Conservation (phyloP, 2,797 vertebrate genomes). For the Carduelis carduelis region DNA sequence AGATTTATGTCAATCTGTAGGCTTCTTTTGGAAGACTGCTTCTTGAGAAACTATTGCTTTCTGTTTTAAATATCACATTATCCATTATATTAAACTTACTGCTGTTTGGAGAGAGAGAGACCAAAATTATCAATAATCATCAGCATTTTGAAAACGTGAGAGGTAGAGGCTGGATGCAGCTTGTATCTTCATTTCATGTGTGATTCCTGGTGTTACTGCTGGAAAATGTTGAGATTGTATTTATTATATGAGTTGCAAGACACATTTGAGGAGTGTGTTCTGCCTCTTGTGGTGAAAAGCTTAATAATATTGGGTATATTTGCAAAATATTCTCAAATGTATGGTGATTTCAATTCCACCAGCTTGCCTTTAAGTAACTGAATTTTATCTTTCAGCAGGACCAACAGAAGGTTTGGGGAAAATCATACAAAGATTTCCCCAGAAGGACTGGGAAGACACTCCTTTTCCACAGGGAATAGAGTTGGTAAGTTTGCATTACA, state of each 20-base stretch:
- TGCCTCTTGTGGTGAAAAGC: background rate
- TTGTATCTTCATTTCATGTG: background rate
- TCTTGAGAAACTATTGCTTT: background rate
- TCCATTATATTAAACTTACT: background rate
- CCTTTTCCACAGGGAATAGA: constrained; percentile 98
- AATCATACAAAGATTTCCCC: constrained; percentile 97
- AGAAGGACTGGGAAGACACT: constrained; percentile 95
- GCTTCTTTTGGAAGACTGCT: background rate
- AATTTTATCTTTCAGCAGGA: constrained; percentile 71
- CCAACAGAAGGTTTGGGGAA: constrained; percentile 93
- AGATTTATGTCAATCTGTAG: background rate
- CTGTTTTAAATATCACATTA: background rate
- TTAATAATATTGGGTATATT: background rate
- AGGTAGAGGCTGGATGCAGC: background rate
- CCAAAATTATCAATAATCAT: background rate
- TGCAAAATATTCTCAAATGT: background rate
- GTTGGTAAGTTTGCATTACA: constrained; percentile 83
- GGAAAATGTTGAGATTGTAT: background rate
- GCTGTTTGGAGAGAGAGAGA: background rate
- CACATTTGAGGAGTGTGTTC: background rate
- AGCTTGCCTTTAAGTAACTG: background rate
- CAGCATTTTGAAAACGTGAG: background rate
- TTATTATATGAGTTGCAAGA: background rate
- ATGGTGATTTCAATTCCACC: background rate
- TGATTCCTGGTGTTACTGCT: background rate